phyloP scores from a whole-genome alignment of 2,888 invertebrate species.

The Agapostemon virescens region DNA sequence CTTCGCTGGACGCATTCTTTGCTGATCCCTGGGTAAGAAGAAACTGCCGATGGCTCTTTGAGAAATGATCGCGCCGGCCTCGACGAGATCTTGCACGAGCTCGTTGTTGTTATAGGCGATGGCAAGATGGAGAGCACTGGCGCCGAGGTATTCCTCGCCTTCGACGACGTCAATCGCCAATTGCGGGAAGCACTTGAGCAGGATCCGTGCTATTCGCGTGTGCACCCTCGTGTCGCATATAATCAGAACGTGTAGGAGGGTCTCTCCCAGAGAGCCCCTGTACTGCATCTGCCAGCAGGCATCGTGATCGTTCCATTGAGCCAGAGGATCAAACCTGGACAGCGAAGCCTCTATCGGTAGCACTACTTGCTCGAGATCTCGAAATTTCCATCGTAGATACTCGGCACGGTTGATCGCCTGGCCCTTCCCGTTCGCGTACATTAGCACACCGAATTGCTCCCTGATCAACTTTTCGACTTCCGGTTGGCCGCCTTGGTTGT shows the following conservation, averaged over 20 bases:
- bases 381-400: constrained; percentile 93
- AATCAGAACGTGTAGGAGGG: constrained; percentile 95
- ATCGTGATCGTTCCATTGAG: constrained; percentile 93
- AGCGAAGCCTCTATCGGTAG: constrained; percentile 93
- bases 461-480: constrained; percentile 92
- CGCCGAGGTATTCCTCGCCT: constrained; percentile 98
- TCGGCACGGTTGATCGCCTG: constrained; percentile 93
- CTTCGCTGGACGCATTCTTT: constrained; percentile 87
- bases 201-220: constrained; percentile 91
- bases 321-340: constrained; percentile 92
- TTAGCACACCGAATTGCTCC: constrained; percentile 92
- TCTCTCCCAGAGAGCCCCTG: constrained; percentile 97
- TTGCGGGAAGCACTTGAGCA: constrained; percentile 95
- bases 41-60: constrained; percentile 97
- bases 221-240: constrained; percentile 95
- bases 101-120: constrained; percentile 98
- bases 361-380: constrained; percentile 90
- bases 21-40: constrained; percentile 97
- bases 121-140: constrained; percentile 96
- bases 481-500: constrained; percentile 90
- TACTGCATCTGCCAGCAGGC: constrained; percentile 99
- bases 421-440: constrained; percentile 93
- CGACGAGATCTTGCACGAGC: constrained; percentile 94
- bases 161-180: constrained; percentile 94
- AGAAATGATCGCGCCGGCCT: constrained; percentile 94